phyloP scores from a whole-genome alignment of 2,888 invertebrate genomes.

The Drosophila gaucha region DNA sequence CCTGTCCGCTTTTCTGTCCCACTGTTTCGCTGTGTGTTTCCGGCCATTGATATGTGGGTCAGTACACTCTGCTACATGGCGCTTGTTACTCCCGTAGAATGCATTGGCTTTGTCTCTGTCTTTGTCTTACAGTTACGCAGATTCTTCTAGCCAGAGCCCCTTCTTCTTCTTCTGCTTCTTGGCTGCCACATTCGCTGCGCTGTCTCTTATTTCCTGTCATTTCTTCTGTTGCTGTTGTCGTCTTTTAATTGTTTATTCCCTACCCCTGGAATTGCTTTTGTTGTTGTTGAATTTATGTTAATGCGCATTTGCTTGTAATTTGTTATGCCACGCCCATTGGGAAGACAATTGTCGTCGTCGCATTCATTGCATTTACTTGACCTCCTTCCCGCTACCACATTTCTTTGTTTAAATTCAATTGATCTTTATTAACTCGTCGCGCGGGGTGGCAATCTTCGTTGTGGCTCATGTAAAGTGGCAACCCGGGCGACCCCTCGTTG shows the following conservation, averaged over 20 bases:
- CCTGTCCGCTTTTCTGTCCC: slow-evolving; percentile 16
- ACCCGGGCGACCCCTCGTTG: slow-evolving; percentile 46
- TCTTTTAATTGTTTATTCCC: slow-evolving; percentile 57
- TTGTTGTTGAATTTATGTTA: slow-evolving; percentile 58
- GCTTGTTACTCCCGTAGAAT: slow-evolving; percentile 22
- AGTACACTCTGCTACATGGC: slow-evolving; percentile 25
- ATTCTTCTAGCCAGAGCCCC: slow-evolving; percentile 21
- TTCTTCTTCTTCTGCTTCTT: neutral
- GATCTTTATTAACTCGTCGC: slow-evolving; percentile 73
- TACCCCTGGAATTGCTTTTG: neutral
- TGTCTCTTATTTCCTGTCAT: slow-evolving; percentile 49
- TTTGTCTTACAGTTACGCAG: slow-evolving; percentile 55
- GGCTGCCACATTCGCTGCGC: slow-evolving; percentile 5
- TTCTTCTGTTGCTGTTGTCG: slow-evolving; percentile 45
- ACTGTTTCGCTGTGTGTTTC: slow-evolving; percentile 38
- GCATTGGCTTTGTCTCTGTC: slow-evolving; percentile 51
- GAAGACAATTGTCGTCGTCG: slow-evolving; percentile 49
- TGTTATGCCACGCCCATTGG: slow-evolving; percentile 57
- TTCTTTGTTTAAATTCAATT: slow-evolving; percentile 79
- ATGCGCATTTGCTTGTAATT: slow-evolving; percentile 68
- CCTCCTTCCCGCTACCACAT: slow-evolving; percentile 17
- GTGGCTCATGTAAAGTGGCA: slow-evolving; percentile 49
- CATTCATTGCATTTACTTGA: slow-evolving; percentile 53
- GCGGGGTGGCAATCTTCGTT: slow-evolving; percentile 22
- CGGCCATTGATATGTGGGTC: slow-evolving; percentile 62